Evolutionary conservation across 2,888 invertebrate species (phyloP).

Genomic region (Melikaiella ostensackeni): DNA sequence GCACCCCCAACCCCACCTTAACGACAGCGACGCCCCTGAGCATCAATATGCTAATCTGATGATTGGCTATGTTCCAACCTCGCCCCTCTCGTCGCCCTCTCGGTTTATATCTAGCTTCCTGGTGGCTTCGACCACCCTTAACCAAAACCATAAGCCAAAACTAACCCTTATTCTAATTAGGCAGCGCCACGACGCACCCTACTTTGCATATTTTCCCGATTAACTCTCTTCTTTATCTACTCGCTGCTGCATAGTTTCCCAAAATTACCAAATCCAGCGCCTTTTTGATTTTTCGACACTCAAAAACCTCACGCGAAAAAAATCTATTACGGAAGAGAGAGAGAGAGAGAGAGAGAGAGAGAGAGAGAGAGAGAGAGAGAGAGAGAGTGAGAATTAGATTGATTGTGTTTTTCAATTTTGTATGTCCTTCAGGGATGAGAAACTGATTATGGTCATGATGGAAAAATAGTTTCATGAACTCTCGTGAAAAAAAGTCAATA

Average conservation of each 20-base stretch:
- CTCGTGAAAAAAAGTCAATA: neutral
- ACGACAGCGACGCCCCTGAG: constrained; percentile 74
- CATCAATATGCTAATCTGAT: constrained; percentile 78
- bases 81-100: constrained; percentile 52
- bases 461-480: neutral
- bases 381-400: neutral
- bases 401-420: neutral
- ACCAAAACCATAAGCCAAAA: constrained; percentile 76
- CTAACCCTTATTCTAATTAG: constrained; percentile 77
- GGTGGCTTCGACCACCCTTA: constrained; percentile 70
- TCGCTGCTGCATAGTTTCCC: constrained; percentile 8
- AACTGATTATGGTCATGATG: neutral
- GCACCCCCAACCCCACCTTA: constrained; percentile 74
- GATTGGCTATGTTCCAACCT: constrained; percentile 76
- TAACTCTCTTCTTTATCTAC: constrained; percentile 67
- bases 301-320: neutral
- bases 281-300: constrained; percentile 8
- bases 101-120: constrained; percentile 62
- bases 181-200: constrained; percentile 64
- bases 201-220: constrained; percentile 74
- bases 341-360: no score
- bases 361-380: no score
- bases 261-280: constrained; percentile 9
- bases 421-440: neutral
- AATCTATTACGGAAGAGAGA: neutral